Evolutionary conservation across 2,797 vertebrate genomes (phyloP).

Genomic region (Microctenopoma steveboyesi): DNA sequence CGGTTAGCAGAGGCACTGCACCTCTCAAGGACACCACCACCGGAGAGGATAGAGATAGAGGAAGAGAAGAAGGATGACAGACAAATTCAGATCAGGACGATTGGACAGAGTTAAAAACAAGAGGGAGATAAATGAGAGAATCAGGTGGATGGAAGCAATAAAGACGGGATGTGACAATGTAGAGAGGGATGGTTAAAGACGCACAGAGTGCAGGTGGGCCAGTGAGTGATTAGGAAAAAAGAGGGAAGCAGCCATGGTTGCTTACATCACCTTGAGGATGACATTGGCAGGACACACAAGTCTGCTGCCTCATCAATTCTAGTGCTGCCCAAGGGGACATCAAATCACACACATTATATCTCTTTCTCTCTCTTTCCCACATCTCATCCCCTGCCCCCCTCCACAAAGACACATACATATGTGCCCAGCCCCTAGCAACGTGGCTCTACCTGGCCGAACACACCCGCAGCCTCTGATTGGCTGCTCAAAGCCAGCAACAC

Average conservation of each 20-base stretch:
- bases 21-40: slow-evolving; percentile 78
- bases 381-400: slow-evolving; percentile 20
- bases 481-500: slow-evolving; percentile 62
- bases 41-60: slow-evolving; percentile 48
- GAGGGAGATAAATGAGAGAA: slow-evolving; percentile 22
- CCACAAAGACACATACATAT: slow-evolving; percentile 8
- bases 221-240: slow-evolving; percentile 45
- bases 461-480: slow-evolving; percentile 76
- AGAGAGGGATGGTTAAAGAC: slow-evolving; percentile 41
- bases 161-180: slow-evolving; percentile 27
- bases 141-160: slow-evolving; percentile 26
- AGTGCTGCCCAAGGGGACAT: slow-evolving; percentile 75
- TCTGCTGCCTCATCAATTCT: slow-evolving; percentile 86
- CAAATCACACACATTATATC: slow-evolving; percentile 50
- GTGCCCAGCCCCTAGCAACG: slow-evolving; percentile 52
- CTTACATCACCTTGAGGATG: slow-evolving; percentile 83
- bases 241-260: slow-evolving; percentile 62
- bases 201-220: slow-evolving; percentile 39
- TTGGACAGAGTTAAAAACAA: slow-evolving; percentile 26
- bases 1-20: slow-evolving; percentile 70
- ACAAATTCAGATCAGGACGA: slow-evolving; percentile 27
- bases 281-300: slow-evolving; percentile 82
- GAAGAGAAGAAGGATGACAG: slow-evolving; percentile 4
- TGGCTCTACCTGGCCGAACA: slow-evolving; percentile 80
- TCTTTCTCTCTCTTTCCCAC: slow-evolving; percentile 13